Evolutionary conservation across 2,113 vertebrate genomes (phyloP).

Genomic region (Vimba vimba): DNA sequence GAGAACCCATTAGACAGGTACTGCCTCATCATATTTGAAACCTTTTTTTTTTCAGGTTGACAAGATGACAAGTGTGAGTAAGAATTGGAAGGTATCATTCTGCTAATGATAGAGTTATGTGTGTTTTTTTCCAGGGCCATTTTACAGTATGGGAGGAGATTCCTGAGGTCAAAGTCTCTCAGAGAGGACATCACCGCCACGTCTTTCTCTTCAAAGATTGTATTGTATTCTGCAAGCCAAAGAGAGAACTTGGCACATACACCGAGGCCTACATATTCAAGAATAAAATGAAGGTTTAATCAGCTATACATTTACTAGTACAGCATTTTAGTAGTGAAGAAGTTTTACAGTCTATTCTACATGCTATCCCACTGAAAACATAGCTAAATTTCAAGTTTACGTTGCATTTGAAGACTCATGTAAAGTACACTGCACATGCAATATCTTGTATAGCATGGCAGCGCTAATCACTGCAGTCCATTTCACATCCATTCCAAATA

Average conservation of each 20-base stretch:
- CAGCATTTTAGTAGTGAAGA: not conserved
- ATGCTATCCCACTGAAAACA: not conserved
- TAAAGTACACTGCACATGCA: not conserved
- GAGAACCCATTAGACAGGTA: conserved; percentile 94
- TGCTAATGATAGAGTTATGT: not conserved
- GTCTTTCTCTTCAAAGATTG: conserved; percentile 96
- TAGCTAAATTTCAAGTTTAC: not conserved
- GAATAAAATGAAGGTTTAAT: conserved; percentile 95
- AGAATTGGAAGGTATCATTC: not conserved
- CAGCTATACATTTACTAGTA: not conserved
- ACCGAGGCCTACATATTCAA: conserved; percentile 88
- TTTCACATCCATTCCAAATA: not conserved
- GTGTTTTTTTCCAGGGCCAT: conserved; percentile 77
- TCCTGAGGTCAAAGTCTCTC: conserved; percentile 84
- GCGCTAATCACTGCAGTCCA: conserved; percentile 5
- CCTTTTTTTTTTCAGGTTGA: not conserved
- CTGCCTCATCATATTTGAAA: not conserved
- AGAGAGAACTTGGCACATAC: conserved; percentile 82
- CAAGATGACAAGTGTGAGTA: not conserved
- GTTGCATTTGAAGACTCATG: not conserved
- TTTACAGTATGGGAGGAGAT: conserved; percentile 96
- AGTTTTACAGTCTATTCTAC: not conserved
- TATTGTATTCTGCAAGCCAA: conserved; percentile 90
- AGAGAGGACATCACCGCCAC: conserved; percentile 93
- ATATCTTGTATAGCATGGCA: conserved; percentile 10